Conservation (phyloP, 2,888 invertebrate species). For the Caenorhabditis sp. region DNA sequence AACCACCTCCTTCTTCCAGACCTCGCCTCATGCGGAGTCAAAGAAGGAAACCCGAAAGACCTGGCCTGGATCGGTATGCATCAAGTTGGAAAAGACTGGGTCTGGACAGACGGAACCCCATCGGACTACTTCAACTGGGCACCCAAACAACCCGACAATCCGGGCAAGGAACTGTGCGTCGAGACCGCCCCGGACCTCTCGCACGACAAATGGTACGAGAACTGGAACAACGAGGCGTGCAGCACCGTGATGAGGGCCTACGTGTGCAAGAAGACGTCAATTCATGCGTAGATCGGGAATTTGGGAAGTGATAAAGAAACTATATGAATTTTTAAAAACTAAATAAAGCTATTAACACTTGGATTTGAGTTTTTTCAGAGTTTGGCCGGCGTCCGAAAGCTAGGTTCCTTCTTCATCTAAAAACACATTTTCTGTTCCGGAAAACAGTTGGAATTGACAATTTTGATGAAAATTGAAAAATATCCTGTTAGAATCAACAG, state of each 20-base stretch:
- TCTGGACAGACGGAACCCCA: constrained; percentile 61
- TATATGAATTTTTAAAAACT: neutral
- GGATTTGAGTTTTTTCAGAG: neutral
- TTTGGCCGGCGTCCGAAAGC: neutral
- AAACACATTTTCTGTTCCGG: no score
- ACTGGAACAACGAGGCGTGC: constrained; percentile 63
- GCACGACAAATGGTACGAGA: constrained; percentile 66
- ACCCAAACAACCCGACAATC: constrained; percentile 62
- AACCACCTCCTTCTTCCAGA: constrained; percentile 33
- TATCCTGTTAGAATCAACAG: no score
- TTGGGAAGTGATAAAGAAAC: neutral
- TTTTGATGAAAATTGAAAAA: no score
- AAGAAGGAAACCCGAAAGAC: constrained; percentile 62
- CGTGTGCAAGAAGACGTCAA: constrained; percentile 58
- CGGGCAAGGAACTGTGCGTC: constrained; percentile 62
- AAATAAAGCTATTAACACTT: neutral
- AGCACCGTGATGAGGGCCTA: constrained; percentile 51
- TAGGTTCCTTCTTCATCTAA: no score
- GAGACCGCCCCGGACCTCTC: constrained; percentile 65
- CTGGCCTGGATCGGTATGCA: constrained; percentile 65
- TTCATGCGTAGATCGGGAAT: constrained; percentile 24
- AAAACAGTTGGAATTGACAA: no score
- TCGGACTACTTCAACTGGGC: constrained; percentile 67
- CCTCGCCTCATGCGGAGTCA: constrained; percentile 54
- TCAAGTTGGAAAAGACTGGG: constrained; percentile 53